phyloP scores from a whole-genome alignment of 30 jellyfish, hydroid and myxozoan genomes.

The Aurelia aurita complex sp. Pacific region DNA sequence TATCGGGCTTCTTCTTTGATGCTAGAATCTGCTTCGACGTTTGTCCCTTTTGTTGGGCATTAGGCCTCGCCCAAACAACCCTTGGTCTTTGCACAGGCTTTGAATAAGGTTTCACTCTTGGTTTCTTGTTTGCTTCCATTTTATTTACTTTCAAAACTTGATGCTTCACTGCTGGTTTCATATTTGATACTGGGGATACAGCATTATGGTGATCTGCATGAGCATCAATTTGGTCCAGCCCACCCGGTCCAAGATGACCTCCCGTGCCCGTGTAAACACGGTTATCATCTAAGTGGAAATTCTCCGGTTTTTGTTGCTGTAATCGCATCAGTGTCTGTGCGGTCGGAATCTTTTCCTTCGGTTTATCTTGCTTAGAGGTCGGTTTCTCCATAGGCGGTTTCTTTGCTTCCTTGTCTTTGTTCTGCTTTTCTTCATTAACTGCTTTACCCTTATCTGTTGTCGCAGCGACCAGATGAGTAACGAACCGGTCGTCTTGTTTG shows the following conservation, averaged over 20 bases:
- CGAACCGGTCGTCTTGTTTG: slow-evolving; percentile 71
- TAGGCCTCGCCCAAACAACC: slow-evolving; percentile 44
- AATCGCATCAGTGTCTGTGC: slow-evolving; percentile 46
- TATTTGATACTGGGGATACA: neutral
- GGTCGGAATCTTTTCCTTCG: slow-evolving; percentile 55
- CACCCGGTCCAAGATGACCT: slow-evolving; percentile 28
- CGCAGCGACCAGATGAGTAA: slow-evolving; percentile 74
- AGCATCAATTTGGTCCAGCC: slow-evolving; percentile 24
- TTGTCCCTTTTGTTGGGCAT: neutral
- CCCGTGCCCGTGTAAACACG: slow-evolving; percentile 32
- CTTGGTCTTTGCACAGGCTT: slow-evolving; percentile 28
- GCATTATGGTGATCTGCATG: neutral
- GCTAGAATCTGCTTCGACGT: neutral
- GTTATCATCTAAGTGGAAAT: slow-evolving; percentile 35
- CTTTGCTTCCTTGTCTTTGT: slow-evolving; percentile 24
- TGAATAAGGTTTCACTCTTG: neutral
- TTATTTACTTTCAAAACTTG: slow-evolving; percentile 24
- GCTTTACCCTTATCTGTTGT: slow-evolving; percentile 45
- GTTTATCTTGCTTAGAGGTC: slow-evolving; percentile 53
- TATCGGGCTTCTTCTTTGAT: neutral
- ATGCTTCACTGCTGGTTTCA: slow-evolving; percentile 42
- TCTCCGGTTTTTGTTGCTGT: slow-evolving; percentile 58
- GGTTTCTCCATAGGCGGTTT: slow-evolving; percentile 74
- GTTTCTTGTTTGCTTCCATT: neutral
- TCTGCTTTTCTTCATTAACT: slow-evolving; percentile 32